Base-by-base conservation (phyloP, 2,888 invertebrate genomes). In the Drosophila eohydei region DNA sequence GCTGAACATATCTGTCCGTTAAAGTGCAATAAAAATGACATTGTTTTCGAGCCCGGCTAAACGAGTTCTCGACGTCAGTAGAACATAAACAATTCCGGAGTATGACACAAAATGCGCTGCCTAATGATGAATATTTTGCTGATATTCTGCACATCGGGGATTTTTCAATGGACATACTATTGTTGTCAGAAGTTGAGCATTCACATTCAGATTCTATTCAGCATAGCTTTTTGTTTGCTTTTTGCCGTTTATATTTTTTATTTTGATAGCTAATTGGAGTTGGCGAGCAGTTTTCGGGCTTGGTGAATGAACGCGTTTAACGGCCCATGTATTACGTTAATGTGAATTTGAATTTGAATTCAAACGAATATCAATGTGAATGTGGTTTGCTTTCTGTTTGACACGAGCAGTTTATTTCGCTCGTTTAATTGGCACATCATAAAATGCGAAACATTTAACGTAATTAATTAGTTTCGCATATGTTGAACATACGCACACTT, bases 391-490 rank as follows among this genome's bases (percentile, higher is more conserved):
- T 34, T 41, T 57, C 34, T 62, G 60, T 52, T 51, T 54, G 48
- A 54, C 66, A 64, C 48, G n/a, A 61, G 30, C 66, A 62, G 72
- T 83, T 69, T 59, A 73, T 62, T 69, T 52, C 56, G 67, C 64
- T 81, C 70, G 64, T 78, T 86, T 81, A 73, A 78, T 86, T 86
- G 81, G 65, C 84, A 82, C 80, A 75, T 85, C 75, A 75, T 85
- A 81, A 87, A 73, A 74, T 63, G 66, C 52, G 56, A 66, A 60
- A 61, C 72, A 71, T 67, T 84, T 72, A 78, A 69, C 63, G 69
- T 80, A 72, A 84, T 87, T 82, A 82, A 83, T 84, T 76, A 67
- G 71, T 63, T 71, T 59, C 16, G 46, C 64, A 62, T 61, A 67
- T 54, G 46, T 60, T 66, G 21, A 11, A 28, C 30, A 32, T 16